These are phyloP conservation scores for human DNA, from an alignment of 2,113 vertebrate genomes.

Conservation along the genomic window DNA sequence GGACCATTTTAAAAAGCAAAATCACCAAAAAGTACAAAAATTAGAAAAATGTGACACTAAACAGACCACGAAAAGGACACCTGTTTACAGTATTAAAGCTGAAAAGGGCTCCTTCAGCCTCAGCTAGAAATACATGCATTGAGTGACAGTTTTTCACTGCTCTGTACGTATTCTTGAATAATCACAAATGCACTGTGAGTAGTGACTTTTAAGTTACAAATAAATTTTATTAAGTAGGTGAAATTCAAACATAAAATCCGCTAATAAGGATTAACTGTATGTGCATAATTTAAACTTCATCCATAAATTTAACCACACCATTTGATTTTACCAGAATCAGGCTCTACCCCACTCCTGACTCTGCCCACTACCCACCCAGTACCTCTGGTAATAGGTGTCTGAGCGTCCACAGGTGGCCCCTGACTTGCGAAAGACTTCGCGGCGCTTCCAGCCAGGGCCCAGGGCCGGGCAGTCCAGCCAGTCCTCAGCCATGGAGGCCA, in stretches of 20 bases:
- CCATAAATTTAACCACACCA: not conserved
- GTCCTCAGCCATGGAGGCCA: constrained; percentile 84
- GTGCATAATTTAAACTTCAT: not conserved
- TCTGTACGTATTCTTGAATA: not conserved
- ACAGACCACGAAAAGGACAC: not conserved
- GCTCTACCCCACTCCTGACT: not conserved
- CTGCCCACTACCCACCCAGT: constrained; percentile 64
- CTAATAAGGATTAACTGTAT: not conserved
- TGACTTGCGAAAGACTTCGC: constrained; percentile 89
- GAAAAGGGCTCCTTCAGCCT: not conserved
- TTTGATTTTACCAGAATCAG: not conserved
- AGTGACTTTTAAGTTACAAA: constrained; percentile 25
- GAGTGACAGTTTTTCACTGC: not conserved
- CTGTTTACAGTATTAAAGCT: not conserved
- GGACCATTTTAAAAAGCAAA: constrained; percentile 11
- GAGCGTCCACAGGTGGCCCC: constrained; percentile 88
- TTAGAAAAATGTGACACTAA: not conserved
- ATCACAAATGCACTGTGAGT: not conserved
- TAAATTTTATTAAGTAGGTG: constrained; percentile 29
- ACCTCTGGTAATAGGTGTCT: constrained; percentile 94
- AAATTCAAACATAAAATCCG: constrained; percentile 49
- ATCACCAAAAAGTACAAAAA: constrained; percentile 8
- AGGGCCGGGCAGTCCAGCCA: constrained; percentile 90
- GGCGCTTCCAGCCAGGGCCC: constrained; percentile 92
- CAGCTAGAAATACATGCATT: not conserved